Percentiles rank a stretch among this genome's conserved stretches.
These are phyloP conservation scores for Odocoileus virginianus DNA, from an alignment of 2,113 vertebrate genomes.

Conservation along the genomic window DNA sequence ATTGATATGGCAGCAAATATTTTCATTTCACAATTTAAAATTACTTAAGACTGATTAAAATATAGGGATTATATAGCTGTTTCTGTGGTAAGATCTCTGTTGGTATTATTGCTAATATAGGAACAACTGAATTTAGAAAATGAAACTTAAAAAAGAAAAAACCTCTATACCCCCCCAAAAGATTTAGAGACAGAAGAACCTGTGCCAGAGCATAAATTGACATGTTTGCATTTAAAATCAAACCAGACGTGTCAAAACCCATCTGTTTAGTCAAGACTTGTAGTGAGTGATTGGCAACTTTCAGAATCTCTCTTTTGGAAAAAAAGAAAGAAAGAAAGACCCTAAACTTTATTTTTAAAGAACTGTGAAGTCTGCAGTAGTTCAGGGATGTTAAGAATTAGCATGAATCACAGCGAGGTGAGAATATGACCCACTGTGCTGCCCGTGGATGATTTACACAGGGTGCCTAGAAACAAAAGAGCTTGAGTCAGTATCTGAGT, in stretches of 20 bases:
- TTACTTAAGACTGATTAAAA: slow-evolving; percentile 24
- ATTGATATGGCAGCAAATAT: background rate
- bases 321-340: background rate
- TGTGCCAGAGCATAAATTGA: slow-evolving; percentile 63
- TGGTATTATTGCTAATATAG: slow-evolving; percentile 34
- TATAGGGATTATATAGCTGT: background rate
- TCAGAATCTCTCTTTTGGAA: background rate
- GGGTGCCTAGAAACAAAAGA: slow-evolving; percentile 4
- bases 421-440: background rate
- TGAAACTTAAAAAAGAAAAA: slow-evolving; percentile 42
- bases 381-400: slow-evolving; percentile 24
- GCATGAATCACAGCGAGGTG: background rate
- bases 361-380: background rate
- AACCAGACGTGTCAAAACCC: slow-evolving; percentile 71
- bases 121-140: slow-evolving; percentile 50
- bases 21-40: background rate
- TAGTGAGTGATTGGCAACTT: slow-evolving; percentile 64
- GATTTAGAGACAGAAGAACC: slow-evolving; percentile 62
- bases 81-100: background rate
- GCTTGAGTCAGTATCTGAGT: background rate
- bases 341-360: background rate
- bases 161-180: background rate
- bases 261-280: slow-evolving; percentile 67
- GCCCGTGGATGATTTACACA: background rate
- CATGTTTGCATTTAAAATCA: slow-evolving; percentile 76